These are phyloP conservation scores for Metaphire vulgaris DNA, from an alignment of 1,140 invertebrate genomes.

Conservation along the genomic window DNA sequence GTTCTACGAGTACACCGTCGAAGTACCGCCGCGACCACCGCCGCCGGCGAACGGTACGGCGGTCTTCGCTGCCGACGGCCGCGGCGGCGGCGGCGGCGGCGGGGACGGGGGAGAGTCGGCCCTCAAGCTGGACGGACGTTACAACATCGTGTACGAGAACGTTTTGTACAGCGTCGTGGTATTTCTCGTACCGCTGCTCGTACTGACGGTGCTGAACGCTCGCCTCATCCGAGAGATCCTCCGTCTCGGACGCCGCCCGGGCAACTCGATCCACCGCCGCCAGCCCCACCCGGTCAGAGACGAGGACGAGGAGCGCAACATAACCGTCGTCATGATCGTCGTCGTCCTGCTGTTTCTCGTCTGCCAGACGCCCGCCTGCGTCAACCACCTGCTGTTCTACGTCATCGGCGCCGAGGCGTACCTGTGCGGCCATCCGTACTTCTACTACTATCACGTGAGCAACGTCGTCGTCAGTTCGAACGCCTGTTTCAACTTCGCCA, in stretches of 20 bases:
- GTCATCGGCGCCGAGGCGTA: not conserved
- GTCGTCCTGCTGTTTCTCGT: constrained; percentile 50
- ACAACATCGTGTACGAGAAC: constrained; percentile 44
- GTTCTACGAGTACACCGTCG: constrained; percentile 47
- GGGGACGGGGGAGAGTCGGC: constrained; percentile 35
- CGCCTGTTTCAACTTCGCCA: constrained; percentile 26
- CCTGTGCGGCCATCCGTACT: constrained; percentile 24
- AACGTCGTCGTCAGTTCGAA: constrained; percentile 25
- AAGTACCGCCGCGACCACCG: constrained; percentile 1
- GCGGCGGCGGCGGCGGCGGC: no score
- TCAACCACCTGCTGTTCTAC: constrained; percentile 43
- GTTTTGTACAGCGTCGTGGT: constrained; percentile 49
- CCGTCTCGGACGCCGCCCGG: constrained; percentile 6
- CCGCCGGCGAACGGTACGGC: constrained; percentile 7
- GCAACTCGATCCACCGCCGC: constrained; percentile 37
- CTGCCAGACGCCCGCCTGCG: constrained; percentile 46
- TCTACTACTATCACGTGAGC: constrained; percentile 24
- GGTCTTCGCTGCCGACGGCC: no score
- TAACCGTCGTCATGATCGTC: constrained; percentile 51
- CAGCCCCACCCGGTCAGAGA: constrained; percentile 37
- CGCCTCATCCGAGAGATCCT: constrained; percentile 49
- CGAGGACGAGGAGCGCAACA: constrained; percentile 46
- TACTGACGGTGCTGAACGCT: constrained; percentile 45
- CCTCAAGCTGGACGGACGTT: constrained; percentile 41
- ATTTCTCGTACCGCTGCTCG: constrained; percentile 46